Evolutionary conservation across 2,888 invertebrate genomes (phyloP), one percentile per base, ranked within the genome.

Genomic region (Drosophila yooni): DNA sequence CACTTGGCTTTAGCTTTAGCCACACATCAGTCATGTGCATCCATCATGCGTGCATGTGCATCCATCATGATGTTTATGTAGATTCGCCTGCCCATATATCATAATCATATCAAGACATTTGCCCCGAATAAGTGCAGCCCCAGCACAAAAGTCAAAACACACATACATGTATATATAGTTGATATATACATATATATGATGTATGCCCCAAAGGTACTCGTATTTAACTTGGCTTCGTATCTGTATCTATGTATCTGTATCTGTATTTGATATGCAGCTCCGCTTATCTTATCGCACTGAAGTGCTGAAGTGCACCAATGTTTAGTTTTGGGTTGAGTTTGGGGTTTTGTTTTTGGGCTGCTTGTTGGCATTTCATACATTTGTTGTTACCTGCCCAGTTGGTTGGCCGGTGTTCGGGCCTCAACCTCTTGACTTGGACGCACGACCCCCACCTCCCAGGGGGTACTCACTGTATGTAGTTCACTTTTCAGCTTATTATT

Each of bases 1-100:
- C 60, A 29, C 43, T 15, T 15, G 15, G 15, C 46, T 3, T 36
- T 6, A 36, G 36, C 7, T 13, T 8, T 25, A 25, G 21, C 46
- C 54, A 38, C 79, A 53, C 76, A 78, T 79, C 76, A 64, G 54
- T 71, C 79, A 75, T 59, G 43, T 61, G 70, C 72, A 84, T 88
- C 87, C 82, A 83, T 83, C 83, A 83, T 75, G 40, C 53, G 57
- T 13, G 40, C 53, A 53, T 13, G 34, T 46, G 76, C 74, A 85
- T 88, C 88, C 81, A 83, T 83, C 83, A 83, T 74, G 72, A 65
- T 88, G 70, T 79, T 89, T 89, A 87, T 87, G 87, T 87, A 86
- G 86, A 88, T 86, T 81, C 82, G 73, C 67, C 50, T 74, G 76
- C 70, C 61, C 90, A 80, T 89, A 89, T 82, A 88, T 88, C 88